phyloP scores from a whole-genome alignment of 2,797 vertebrate genomes.

The Eulemur coronatus region DNA sequence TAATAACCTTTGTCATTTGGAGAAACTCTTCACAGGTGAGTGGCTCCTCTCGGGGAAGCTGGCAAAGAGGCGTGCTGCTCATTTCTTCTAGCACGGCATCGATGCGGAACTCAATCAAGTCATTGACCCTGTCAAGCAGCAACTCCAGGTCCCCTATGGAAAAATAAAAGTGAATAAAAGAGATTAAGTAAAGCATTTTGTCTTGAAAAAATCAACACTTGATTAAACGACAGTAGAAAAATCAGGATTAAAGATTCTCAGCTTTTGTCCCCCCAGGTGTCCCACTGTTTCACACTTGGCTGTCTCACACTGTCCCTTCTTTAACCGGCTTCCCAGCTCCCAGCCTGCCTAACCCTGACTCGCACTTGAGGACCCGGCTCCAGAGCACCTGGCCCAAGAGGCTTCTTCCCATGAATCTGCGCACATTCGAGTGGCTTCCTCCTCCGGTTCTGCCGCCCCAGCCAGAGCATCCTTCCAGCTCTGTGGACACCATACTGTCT shows the following conservation, averaged over 20 bases:
- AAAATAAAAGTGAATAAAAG: background rate
- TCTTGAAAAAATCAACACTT: background rate
- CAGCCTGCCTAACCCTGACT: background rate
- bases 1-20: conserved; percentile 90
- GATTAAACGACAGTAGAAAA: background rate
- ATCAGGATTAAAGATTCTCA: background rate
- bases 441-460: fast-evolving
- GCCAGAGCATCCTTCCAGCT: background rate
- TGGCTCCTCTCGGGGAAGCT: conserved; percentile 90
- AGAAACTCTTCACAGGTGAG: conserved; percentile 92
- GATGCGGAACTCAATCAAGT: conserved; percentile 95
- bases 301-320: background rate
- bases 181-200: background rate
- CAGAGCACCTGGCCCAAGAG: background rate
- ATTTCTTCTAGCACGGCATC: conserved; percentile 93
- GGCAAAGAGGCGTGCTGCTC: conserved; percentile 87
- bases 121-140: conserved; percentile 90
- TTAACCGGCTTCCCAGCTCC: background rate
- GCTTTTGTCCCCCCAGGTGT: background rate
- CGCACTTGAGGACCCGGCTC: background rate
- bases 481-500: fast-evolving
- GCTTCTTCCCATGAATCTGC: background rate
- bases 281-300: background rate
- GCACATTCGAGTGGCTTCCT: fast-evolving
- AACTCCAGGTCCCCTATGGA: conserved; percentile 90